Conservation (phyloP, 2,113 vertebrate species). For the Peromyscus leucopus region DNA sequence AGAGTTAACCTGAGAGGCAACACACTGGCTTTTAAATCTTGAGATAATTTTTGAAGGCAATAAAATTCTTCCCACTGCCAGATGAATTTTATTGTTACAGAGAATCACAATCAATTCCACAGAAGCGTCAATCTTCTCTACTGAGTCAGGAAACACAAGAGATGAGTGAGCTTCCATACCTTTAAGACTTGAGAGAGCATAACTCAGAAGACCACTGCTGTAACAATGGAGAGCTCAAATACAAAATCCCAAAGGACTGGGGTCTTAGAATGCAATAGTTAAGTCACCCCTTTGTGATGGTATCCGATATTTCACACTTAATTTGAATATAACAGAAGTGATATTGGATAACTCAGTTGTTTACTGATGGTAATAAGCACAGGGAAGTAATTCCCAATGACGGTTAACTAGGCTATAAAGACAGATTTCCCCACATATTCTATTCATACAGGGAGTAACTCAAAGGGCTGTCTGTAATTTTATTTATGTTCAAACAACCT, state of each 20-base stretch:
- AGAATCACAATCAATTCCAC: slow-evolving; percentile 37
- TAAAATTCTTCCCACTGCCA: background rate
- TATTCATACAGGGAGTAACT: slow-evolving; percentile 77
- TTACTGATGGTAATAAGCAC: slow-evolving; percentile 83
- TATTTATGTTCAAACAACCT: slow-evolving; percentile 81
- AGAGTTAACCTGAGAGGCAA: background rate
- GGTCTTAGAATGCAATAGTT: slow-evolving; percentile 65
- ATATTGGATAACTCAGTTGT: slow-evolving; percentile 81
- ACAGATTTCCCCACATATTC: slow-evolving; percentile 78
- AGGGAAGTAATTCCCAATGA: slow-evolving; percentile 87
- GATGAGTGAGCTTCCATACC: slow-evolving; percentile 44
- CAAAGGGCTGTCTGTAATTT: slow-evolving; percentile 73
- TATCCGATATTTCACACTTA: slow-evolving; percentile 84
- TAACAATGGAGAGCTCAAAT: slow-evolving; percentile 63
- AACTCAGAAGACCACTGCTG: slow-evolving; percentile 73
- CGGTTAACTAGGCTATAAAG: slow-evolving; percentile 80
- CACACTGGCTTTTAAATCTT: slow-evolving; percentile 13
- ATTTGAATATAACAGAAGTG: slow-evolving; percentile 81
- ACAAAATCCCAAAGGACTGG: slow-evolving; percentile 63
- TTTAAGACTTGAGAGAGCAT: slow-evolving; percentile 60
- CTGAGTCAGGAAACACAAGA: background rate
- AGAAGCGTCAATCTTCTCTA: slow-evolving; percentile 40
- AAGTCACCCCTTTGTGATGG: slow-evolving; percentile 77
- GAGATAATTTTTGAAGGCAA: slow-evolving; percentile 50
- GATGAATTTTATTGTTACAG: slow-evolving; percentile 1